These are phyloP conservation scores for Lacanobia oleracea DNA, from an alignment of 2,888 invertebrate species.

Conservation along the genomic window DNA sequence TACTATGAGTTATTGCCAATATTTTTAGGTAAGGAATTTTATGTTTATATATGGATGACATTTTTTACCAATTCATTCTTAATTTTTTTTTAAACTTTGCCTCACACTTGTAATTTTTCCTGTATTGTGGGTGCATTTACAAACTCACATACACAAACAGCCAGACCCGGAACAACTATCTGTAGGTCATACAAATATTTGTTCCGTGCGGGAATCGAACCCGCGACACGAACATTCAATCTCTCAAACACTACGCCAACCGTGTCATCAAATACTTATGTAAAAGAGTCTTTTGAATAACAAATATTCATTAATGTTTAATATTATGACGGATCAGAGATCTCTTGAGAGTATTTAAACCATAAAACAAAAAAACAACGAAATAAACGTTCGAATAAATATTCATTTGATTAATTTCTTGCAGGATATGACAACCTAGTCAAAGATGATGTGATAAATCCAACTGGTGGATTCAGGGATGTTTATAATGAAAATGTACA, in stretches of 20 bases:
- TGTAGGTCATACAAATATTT: too few relatives aligned
- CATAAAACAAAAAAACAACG: too few relatives aligned
- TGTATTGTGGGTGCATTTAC: too few relatives aligned
- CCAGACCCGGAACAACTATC: too few relatives aligned
- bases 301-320: not conserved
- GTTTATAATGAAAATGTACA: conserved; percentile 67
- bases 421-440: conserved; percentile 72
- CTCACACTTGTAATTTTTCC: too few relatives aligned
- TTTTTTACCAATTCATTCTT: not conserved
- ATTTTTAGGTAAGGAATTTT: conserved; percentile 70
- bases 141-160: too few relatives aligned
- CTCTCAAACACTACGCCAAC: too few relatives aligned
- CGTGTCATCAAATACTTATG: too few relatives aligned
- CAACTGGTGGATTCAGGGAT: conserved; percentile 70
- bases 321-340: not conserved
- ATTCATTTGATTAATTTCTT: conserved; percentile 21
- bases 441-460: conserved; percentile 67
- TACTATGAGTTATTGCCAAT: conserved; percentile 75
- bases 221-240: too few relatives aligned
- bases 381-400: not conserved
- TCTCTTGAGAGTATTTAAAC: not conserved
- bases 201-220: too few relatives aligned
- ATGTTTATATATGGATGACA: not conserved
- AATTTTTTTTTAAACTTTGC: too few relatives aligned
- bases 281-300: not conserved